A percentile compares a stretch with the other conserved stretches of the same genome.
These are phyloP conservation scores for Himalopsyche kuldschensis DNA, from an alignment of 2,888 invertebrate genomes.

Conservation along the genomic window DNA sequence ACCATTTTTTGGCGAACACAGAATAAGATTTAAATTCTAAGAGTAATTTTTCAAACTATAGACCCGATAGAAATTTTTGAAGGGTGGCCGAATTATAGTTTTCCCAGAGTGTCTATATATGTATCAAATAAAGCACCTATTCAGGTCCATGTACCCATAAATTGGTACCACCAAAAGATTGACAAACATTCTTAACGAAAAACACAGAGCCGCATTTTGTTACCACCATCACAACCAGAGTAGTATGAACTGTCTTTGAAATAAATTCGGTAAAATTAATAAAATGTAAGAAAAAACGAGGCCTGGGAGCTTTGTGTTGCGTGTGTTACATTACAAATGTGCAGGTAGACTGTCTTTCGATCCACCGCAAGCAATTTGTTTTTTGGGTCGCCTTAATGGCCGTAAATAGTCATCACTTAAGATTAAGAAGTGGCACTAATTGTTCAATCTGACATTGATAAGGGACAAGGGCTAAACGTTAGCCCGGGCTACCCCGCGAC, in stretches of 20 bases:
- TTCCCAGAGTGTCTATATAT: no score
- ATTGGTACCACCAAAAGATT: background rate
- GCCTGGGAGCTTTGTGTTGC: background rate
- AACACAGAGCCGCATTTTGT: background rate
- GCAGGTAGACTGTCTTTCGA: background rate
- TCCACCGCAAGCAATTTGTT: background rate
- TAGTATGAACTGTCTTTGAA: no score
- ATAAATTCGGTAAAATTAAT: no score
- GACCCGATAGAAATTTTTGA: no score
- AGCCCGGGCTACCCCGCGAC: constrained; percentile 12
- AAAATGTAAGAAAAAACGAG: no score
- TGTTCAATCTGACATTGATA: background rate
- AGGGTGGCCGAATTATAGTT: no score
- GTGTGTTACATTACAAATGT: background rate
- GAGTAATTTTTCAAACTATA: no score
- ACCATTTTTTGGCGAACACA: no score
- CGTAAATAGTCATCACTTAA: background rate
- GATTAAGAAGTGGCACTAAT: background rate
- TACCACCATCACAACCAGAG: no score
- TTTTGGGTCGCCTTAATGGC: background rate
- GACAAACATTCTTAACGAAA: background rate
- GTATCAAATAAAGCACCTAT: no score
- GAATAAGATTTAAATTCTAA: no score
- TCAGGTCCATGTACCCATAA: no score
- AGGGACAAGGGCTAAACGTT: constrained; percentile 13